phyloP scores from a whole-genome alignment of 2,113 vertebrate species.

The Cebidichthys violaceus region DNA sequence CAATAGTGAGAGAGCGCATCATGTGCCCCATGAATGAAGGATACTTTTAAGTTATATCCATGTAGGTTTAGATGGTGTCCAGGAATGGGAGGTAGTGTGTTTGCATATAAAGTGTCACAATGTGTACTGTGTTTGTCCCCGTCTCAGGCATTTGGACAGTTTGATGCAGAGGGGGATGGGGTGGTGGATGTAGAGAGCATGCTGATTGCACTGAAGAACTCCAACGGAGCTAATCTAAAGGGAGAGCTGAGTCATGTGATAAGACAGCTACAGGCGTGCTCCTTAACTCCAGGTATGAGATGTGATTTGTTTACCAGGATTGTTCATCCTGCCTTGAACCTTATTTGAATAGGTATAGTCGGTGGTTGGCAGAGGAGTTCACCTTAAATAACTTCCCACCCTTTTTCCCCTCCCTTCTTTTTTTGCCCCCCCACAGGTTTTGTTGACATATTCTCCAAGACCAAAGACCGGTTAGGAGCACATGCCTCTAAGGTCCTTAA shows the following conservation, averaged over 20 bases:
- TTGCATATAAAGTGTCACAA: slow-evolving; percentile 7
- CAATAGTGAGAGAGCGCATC: not conserved
- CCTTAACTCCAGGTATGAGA: slow-evolving; percentile 92
- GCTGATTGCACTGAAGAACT: slow-evolving; percentile 93
- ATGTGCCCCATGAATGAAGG: not conserved
- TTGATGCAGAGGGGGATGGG: slow-evolving; percentile 96
- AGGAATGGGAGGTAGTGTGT: not conserved
- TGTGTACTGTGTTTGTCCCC: slow-evolving; percentile 19
- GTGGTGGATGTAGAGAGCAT: slow-evolving; percentile 95
- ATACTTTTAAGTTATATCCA: not conserved
- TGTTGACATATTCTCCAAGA: slow-evolving; percentile 97
- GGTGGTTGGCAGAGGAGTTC: not conserved
- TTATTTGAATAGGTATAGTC: slow-evolving; percentile 21
- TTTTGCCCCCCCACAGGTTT: slow-evolving; percentile 85
- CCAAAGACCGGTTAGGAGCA: slow-evolving; percentile 88
- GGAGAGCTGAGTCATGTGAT: slow-evolving; percentile 96
- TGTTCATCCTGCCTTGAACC: not conserved
- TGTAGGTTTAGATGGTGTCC: not conserved
- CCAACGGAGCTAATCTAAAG: slow-evolving; percentile 94
- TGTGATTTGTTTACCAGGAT: slow-evolving; percentile 24
- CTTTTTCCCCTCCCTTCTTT: not conserved
- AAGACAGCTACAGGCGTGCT: slow-evolving; percentile 95
- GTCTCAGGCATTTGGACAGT: slow-evolving; percentile 93
- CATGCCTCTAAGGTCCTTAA: slow-evolving; percentile 93
- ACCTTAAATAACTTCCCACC: not conserved